These are phyloP conservation scores for Prochilodus magdalenae DNA, from an alignment of 2,113 vertebrate species.

Conservation along the genomic window DNA sequence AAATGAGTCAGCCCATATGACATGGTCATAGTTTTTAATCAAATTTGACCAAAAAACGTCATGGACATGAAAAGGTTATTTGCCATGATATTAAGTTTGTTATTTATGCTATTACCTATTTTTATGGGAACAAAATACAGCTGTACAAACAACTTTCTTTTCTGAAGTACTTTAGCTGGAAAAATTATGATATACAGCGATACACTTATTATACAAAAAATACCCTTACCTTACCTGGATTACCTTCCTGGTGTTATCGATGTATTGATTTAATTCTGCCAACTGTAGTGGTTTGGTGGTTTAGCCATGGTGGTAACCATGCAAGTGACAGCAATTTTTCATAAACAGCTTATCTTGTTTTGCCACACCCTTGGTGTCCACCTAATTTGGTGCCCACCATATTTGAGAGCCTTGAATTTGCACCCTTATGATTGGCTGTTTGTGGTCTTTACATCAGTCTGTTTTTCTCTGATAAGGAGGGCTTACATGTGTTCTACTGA, in stretches of 20 bases:
- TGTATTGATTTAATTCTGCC: slow-evolving; percentile 15
- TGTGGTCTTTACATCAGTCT: slow-evolving; percentile 54
- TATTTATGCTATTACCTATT: too few relatives aligned
- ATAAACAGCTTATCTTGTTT: slow-evolving; percentile 59
- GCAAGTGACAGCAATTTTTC: slow-evolving; percentile 12
- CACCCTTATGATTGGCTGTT: slow-evolving; percentile 51
- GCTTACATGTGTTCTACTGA: background rate
- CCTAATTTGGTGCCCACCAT: slow-evolving; percentile 34
- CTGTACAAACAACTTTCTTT: too few relatives aligned
- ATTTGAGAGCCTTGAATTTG: slow-evolving; percentile 10
- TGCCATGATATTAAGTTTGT: background rate
- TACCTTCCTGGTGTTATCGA: slow-evolving; percentile 19
- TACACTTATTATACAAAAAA: background rate
- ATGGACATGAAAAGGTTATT: background rate
- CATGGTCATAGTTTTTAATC: too few relatives aligned
- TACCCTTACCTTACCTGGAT: slow-evolving; percentile 12
- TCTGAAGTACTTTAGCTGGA: too few relatives aligned
- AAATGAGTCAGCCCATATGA: too few relatives aligned
- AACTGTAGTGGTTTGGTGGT: slow-evolving; percentile 23
- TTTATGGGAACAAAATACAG: too few relatives aligned
- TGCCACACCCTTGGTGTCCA: slow-evolving; percentile 34
- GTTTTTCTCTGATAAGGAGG: slow-evolving; percentile 70
- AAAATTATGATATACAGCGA: background rate
- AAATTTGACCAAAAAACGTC: too few relatives aligned
- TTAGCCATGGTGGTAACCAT: slow-evolving; percentile 4